Evolutionary conservation across 2,888 invertebrate species (phyloP).

Genomic region (Subacronicta megacephala): DNA sequence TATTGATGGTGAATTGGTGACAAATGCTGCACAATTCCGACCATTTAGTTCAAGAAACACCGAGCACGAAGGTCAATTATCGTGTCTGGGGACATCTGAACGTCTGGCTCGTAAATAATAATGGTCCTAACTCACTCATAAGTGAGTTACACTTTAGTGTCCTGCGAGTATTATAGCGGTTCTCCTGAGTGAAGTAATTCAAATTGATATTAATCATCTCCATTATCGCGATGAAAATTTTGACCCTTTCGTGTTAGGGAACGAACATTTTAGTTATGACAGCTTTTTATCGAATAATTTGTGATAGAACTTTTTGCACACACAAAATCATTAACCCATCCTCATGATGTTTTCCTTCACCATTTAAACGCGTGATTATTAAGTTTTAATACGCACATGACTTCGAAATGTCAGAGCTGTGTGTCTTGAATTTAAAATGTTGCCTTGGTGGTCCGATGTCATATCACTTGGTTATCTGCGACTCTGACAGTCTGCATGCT

Average conservation of each 20-base stretch:
- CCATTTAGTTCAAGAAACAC: background rate
- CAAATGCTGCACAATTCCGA: background rate
- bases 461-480: too few species aligned
- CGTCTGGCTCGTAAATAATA: slow-evolving; percentile 21
- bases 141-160: slow-evolving; percentile 16
- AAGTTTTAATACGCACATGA: too few species aligned
- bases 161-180: background rate
- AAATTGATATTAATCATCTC: slow-evolving; percentile 29
- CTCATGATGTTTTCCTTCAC: too few species aligned
- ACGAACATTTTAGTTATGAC: background rate
- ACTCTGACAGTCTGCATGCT: too few species aligned
- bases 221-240: slow-evolving; percentile 24
- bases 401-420: too few species aligned
- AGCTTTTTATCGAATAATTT: background rate
- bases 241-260: background rate
- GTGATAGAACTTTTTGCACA: too few species aligned
- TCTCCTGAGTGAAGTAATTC: slow-evolving; percentile 12
- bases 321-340: too few species aligned
- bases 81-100: slow-evolving; percentile 6
- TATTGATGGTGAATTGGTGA: too few species aligned
- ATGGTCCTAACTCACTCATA: slow-evolving; percentile 10
- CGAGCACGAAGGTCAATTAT: slow-evolving; percentile 4
- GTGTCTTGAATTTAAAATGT: too few species aligned
- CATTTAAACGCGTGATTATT: too few species aligned
- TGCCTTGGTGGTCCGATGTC: too few species aligned